phyloP scores from a whole-genome alignment of 1,140 invertebrate genomes.

The Meloidogyne exigua region DNA sequence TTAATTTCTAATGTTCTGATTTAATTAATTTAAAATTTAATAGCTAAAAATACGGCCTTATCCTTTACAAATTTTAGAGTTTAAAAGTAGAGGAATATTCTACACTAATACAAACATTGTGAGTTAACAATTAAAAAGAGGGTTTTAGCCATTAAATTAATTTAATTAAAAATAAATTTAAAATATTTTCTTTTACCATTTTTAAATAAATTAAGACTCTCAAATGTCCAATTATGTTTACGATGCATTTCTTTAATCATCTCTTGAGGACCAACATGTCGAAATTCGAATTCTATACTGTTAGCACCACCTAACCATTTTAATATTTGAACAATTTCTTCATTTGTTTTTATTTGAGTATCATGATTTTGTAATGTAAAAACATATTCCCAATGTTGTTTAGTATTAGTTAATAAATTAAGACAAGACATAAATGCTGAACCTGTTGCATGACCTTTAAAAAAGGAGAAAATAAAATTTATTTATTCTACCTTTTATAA shows the following conservation, averaged over 20 bases:
- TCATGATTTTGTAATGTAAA: slow-evolving; percentile 31
- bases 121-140: no score
- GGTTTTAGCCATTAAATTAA: no score
- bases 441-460: not conserved
- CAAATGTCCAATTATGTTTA: slow-evolving; percentile 25
- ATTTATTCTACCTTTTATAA: no score
- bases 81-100: no score
- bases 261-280: no score
- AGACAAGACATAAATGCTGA: not conserved
- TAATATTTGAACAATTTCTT: slow-evolving; percentile 33
- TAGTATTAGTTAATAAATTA: not conserved
- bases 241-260: not conserved
- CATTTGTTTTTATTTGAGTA: slow-evolving; percentile 30
- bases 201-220: slow-evolving; percentile 22
- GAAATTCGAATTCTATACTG: slow-evolving; percentile 19
- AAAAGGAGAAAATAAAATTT: no score
- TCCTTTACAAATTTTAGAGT: no score
- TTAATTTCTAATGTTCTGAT: no score
- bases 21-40: no score
- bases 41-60: no score
- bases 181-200: not conserved
- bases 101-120: no score
- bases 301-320: slow-evolving; percentile 34
- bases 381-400: slow-evolving; percentile 20
- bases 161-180: no score